Conservation (phyloP, 1,140 invertebrate species). For the Amphibalanus amphitrite region DNA sequence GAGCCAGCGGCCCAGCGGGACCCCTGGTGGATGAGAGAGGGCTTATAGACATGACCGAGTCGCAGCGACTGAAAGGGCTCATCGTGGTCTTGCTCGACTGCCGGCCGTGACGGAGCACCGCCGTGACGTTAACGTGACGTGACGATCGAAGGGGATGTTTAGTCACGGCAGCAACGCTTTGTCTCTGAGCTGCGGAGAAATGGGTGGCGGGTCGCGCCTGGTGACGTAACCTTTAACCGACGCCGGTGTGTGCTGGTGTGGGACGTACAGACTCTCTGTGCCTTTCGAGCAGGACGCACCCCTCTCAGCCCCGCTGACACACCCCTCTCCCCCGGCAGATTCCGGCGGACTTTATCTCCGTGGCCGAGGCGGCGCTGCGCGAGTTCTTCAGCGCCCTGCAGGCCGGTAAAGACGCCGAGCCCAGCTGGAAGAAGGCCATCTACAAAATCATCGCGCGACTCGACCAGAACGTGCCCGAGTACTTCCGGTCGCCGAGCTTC, state of each 20-base stretch:
- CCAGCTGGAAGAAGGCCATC: slow-evolving; percentile 99
- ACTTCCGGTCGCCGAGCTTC: slow-evolving; percentile 99
- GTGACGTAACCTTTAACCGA: too few species aligned
- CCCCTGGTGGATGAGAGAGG: too few species aligned
- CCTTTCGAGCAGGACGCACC: too few species aligned
- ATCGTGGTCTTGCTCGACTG: too few species aligned
- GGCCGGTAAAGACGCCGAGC: slow-evolving; percentile 86
- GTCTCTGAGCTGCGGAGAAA: too few species aligned
- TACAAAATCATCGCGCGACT: slow-evolving; percentile 98
- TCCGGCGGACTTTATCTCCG: slow-evolving; percentile 86
- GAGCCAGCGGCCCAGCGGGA: slow-evolving; percentile 8
- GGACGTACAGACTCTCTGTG: too few species aligned
- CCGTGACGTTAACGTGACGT: neutral
- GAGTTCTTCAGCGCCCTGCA: slow-evolving; percentile 98
- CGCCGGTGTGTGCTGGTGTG: too few species aligned
- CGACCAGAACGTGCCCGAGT: slow-evolving; percentile 96
- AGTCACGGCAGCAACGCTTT: too few species aligned
- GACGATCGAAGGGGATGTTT: too few species aligned
- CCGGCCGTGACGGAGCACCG: neutral
- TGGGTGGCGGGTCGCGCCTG: too few species aligned
- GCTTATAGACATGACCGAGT: too few species aligned
- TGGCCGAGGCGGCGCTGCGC: slow-evolving; percentile 87
- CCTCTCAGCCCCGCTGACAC: neutral
- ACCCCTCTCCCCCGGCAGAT: slow-evolving; percentile 43
- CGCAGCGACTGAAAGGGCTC: too few species aligned